These are phyloP conservation scores for Trachemys scripta DNA, from an alignment of 2,113 vertebrate species.

Conservation along the genomic window DNA sequence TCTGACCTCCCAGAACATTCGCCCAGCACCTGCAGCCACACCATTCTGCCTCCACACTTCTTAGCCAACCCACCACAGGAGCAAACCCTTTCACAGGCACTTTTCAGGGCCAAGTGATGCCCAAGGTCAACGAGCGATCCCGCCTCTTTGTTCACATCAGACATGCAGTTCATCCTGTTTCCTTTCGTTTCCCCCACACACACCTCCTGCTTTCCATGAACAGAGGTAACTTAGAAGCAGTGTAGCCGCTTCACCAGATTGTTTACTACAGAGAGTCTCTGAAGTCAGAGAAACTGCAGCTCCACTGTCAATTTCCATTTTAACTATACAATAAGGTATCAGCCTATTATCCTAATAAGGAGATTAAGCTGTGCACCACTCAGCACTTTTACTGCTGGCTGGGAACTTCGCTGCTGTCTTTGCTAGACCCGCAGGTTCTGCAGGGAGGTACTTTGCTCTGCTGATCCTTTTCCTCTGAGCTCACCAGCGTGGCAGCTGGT, in stretches of 20 bases:
- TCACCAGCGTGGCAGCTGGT: not conserved
- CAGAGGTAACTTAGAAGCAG: conserved; percentile 32
- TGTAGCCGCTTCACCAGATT: conserved; percentile 61
- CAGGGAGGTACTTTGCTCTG: not conserved
- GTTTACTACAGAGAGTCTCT: conserved; percentile 64
- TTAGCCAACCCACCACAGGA: not conserved
- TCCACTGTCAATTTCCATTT: conserved; percentile 67
- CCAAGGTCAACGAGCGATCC: not conserved
- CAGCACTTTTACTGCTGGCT: conserved; percentile 36
- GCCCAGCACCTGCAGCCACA: not conserved
- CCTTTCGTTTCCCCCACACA: conserved; percentile 5
- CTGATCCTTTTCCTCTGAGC: not conserved
- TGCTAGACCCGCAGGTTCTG: fast-evolving
- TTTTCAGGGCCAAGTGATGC: conserved; percentile 26
- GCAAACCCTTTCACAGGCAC: not conserved
- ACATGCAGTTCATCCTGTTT: not conserved
- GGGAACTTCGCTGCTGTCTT: conserved; percentile 27
- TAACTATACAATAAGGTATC: conserved; percentile 67
- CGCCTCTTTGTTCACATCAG: not conserved
- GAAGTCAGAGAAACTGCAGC: conserved; percentile 63
- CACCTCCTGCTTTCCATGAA: conserved; percentile 54
- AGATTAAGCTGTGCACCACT: conserved; percentile 49
- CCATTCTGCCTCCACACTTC: not conserved
- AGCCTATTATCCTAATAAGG: conserved; percentile 70
- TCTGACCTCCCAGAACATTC: not conserved